Percentiles rank a stretch among this genome's conserved stretches.
phyloP scores from a whole-genome alignment of 37 sponge, comb jelly and placozoan species.

The Tethya wilhelma region DNA sequence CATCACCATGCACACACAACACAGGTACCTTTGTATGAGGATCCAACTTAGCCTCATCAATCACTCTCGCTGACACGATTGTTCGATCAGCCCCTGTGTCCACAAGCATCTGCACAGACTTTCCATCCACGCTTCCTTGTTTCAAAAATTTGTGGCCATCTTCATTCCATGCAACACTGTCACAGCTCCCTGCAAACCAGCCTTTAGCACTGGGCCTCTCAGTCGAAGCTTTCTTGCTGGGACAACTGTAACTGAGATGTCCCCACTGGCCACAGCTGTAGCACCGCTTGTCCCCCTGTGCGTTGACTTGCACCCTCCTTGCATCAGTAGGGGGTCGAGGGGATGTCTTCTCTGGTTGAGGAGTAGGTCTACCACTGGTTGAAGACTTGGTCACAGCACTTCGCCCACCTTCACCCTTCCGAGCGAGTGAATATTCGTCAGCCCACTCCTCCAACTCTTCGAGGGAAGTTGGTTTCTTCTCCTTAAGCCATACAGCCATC shows the following conservation, averaged over 20 bases:
- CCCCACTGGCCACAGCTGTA: slow-evolving; percentile 8
- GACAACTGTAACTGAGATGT: slow-evolving; percentile 15
- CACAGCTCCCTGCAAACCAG: not conserved
- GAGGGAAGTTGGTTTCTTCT: too few species aligned
- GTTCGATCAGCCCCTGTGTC: slow-evolving; percentile 25
- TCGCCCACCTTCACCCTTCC: too few species aligned
- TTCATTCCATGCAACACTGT: slow-evolving; percentile 16
- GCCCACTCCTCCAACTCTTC: too few species aligned
- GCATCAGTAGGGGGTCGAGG: not conserved
- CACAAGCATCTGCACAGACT: slow-evolving; percentile 22
- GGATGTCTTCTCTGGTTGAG: too few species aligned
- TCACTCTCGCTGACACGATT: slow-evolving; percentile 3
- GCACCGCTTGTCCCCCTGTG: too few species aligned
- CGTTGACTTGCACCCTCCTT: not conserved
- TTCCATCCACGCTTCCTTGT: slow-evolving; percentile 18
- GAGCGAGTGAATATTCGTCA: too few species aligned
- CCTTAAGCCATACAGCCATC: too few species aligned
- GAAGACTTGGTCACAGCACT: too few species aligned
- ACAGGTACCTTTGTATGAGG: not conserved
- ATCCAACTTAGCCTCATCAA: not conserved
- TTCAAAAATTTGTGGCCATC: slow-evolving; percentile 13
- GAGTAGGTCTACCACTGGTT: too few species aligned
- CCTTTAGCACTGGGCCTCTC: not conserved
- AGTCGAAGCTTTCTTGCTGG: not conserved
- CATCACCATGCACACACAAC: slow-evolving; percentile 36